phyloP scores from a whole-genome alignment of 2,888 invertebrate genomes.

The Pterobdella sp. region DNA sequence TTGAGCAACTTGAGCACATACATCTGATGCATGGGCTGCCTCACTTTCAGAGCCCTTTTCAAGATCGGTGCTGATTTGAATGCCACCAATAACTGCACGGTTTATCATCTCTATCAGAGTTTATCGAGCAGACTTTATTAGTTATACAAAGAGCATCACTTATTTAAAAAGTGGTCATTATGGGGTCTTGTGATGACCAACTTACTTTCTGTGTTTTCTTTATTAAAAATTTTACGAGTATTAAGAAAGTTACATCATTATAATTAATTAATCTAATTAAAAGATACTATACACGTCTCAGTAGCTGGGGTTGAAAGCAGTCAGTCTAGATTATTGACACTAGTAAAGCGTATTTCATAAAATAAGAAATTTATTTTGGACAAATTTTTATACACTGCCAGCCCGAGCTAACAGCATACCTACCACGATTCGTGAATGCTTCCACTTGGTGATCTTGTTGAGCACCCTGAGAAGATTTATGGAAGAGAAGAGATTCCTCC shows the following conservation, averaged over 20 bases:
- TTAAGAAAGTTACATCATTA: too few relatives aligned
- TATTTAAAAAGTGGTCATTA: too few relatives aligned
- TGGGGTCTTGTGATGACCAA: too few relatives aligned
- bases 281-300: neutral
- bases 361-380: neutral
- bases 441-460: conserved; percentile 98
- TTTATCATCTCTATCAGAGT: too few relatives aligned
- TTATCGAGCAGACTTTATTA: neutral
- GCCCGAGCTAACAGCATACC: neutral
- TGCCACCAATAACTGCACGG: conserved; percentile 80
- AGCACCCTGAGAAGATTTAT: conserved; percentile 89
- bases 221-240: too few relatives aligned
- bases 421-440: conserved; percentile 73
- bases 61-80: conserved; percentile 98
- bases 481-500: conserved; percentile 95
- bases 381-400: too few relatives aligned
- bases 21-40: conserved; percentile 86
- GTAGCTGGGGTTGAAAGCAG: too few relatives aligned
- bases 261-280: conserved; percentile 6
- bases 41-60: conserved; percentile 79
- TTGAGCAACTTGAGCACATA: conserved; percentile 94
- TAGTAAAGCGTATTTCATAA: neutral
- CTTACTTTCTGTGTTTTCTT: too few relatives aligned
- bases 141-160: too few relatives aligned
- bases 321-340: too few relatives aligned